Conservation (phyloP, 2,797 vertebrate species). For the Centroberyx gerrardi region DNA sequence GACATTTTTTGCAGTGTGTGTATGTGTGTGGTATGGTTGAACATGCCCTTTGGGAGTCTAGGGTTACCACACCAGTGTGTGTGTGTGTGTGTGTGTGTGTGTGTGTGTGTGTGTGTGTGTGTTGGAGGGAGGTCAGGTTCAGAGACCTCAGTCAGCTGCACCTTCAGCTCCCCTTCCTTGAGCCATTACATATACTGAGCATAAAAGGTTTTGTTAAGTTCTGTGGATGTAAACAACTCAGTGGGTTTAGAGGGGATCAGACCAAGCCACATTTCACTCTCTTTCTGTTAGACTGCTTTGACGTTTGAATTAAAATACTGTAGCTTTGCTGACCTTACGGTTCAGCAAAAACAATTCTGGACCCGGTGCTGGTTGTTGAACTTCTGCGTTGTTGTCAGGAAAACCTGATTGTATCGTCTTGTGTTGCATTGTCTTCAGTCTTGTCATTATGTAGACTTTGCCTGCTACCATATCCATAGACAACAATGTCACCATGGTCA, state of each 20-base stretch:
- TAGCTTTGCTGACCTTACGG: neutral
- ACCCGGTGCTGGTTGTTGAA: neutral
- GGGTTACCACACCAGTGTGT: neutral
- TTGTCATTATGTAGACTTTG: too few species aligned
- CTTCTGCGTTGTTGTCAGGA: neutral
- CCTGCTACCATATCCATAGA: slow-evolving; percentile 32
- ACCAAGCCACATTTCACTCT: neutral
- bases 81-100: neutral
- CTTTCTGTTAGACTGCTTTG: neutral
- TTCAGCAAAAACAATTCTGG: neutral
- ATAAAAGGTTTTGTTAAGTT: neutral
- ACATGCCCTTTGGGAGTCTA: neutral
- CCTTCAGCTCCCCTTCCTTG: neutral
- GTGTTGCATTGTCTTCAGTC: slow-evolving; percentile 1
- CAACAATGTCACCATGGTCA: slow-evolving; percentile 23
- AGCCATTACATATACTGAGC: neutral
- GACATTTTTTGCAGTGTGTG: neutral
- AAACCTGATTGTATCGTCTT: neutral
- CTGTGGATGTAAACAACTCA: neutral
- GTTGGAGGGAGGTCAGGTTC: too few species aligned
- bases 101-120: neutral
- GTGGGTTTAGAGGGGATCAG: neutral
- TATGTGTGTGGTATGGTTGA: neutral
- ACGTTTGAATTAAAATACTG: neutral
- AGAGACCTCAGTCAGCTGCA: neutral